These are phyloP conservation scores for Andrena haemorrhoa DNA, from an alignment of 2,888 invertebrate species.

Conservation along the genomic window DNA sequence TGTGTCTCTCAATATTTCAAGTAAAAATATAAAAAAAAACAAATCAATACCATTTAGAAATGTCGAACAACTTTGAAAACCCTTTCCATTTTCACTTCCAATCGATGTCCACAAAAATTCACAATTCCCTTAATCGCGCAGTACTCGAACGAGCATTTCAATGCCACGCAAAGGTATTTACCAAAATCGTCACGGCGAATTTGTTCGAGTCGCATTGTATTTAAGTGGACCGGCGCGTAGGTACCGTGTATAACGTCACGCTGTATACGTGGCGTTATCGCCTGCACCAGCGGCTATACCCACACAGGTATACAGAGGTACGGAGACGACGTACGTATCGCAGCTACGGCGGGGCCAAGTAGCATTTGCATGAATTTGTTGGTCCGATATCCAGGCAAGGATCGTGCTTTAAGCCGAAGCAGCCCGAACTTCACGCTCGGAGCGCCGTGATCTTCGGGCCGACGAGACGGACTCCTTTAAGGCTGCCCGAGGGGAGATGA, in stretches of 20 bases:
- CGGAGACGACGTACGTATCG: slow-evolving; percentile 67
- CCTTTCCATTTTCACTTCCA: too few species aligned
- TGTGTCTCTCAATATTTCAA: too few species aligned
- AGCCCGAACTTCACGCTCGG: slow-evolving; percentile 42
- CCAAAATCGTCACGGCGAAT: slow-evolving; percentile 65
- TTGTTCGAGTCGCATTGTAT: slow-evolving; percentile 62
- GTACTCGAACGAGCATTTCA: slow-evolving; percentile 36
- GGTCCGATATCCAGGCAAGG: slow-evolving; percentile 75
- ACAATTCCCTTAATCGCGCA: too few species aligned
- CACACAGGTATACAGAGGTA: slow-evolving; percentile 50
- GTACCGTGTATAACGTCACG: slow-evolving; percentile 68
- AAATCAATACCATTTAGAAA: too few species aligned
- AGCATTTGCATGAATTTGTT: slow-evolving; percentile 82
- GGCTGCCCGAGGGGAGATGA: slow-evolving; percentile 70
- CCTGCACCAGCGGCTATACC: slow-evolving; percentile 68
- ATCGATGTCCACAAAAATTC: too few species aligned
- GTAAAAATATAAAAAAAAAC: too few species aligned
- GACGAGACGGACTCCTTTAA: slow-evolving; percentile 72
- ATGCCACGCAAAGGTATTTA: slow-evolving; percentile 46
- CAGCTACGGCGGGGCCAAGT: slow-evolving; percentile 72
- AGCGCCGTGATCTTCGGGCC: slow-evolving; percentile 32
- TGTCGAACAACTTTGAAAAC: too few species aligned
- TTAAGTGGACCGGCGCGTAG: slow-evolving; percentile 68
- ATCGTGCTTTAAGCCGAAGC: slow-evolving; percentile 75
- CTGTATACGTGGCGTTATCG: slow-evolving; percentile 72